Percentiles rank a stretch among this genome's conserved stretches.
These are phyloP conservation scores for Hycleus phaleratus DNA, from an alignment of 1,140 invertebrate species.

Conservation along the genomic window DNA sequence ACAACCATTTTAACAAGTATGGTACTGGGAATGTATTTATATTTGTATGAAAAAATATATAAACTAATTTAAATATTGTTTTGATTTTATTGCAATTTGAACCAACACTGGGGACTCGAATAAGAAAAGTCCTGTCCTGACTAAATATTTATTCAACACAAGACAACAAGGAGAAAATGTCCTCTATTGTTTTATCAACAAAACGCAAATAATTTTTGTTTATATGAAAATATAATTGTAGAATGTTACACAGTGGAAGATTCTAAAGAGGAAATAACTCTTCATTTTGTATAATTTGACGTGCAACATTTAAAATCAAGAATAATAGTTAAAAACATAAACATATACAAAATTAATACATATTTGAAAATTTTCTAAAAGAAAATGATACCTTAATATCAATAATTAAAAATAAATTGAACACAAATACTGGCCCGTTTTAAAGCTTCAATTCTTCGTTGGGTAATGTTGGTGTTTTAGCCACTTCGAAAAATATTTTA, in stretches of 20 bases:
- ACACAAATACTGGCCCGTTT: too few relatives aligned
- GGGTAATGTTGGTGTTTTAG: conserved; percentile 56
- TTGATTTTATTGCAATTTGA: too few relatives aligned
- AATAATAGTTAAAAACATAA: not conserved
- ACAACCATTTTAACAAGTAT: conserved; percentile 6
- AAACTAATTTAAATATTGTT: not conserved
- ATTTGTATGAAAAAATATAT: conserved; percentile 10
- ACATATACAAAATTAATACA: too few relatives aligned
- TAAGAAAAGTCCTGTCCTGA: not conserved
- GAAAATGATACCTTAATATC: too few relatives aligned
- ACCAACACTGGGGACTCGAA: too few relatives aligned
- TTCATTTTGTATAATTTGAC: too few relatives aligned
- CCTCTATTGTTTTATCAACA: conserved; percentile 1
- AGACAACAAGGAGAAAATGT: conserved; percentile 3
- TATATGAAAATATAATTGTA: not conserved
- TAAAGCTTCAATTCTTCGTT: conserved; percentile 24
- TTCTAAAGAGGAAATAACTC: too few relatives aligned
- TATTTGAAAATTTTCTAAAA: too few relatives aligned
- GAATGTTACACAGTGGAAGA: not conserved
- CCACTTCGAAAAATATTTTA: conserved; percentile 82
- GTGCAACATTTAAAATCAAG: not conserved
- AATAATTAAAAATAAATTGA: too few relatives aligned
- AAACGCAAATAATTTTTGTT: not conserved
- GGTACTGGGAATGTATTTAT: conserved; percentile 15
- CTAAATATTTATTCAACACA: conserved; percentile 12